Percentiles rank a stretch among this genome's conserved stretches.
phyloP scores from a whole-genome alignment of 2,797 vertebrate genomes.

The Epinephelus malabaricus region DNA sequence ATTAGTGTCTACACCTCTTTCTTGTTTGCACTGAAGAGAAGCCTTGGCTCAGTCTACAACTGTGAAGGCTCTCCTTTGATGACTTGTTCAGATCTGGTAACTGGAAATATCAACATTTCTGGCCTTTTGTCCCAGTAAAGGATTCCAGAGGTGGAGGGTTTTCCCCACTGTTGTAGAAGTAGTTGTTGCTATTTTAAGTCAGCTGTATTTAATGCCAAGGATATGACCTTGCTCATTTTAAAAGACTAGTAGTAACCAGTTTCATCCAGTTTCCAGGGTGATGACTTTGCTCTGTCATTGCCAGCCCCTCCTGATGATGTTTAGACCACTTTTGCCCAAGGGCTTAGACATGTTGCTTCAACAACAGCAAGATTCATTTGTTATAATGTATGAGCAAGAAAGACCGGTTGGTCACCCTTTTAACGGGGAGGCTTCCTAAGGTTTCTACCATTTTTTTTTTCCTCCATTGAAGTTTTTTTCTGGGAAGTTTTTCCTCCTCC shows the following conservation, averaged over 20 bases:
- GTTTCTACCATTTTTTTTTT: too few species aligned
- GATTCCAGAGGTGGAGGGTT: conserved; percentile 2
- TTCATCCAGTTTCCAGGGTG: not conserved
- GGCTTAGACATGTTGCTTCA: not conserved
- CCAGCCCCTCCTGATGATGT: not conserved
- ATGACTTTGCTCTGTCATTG: conserved; percentile 3
- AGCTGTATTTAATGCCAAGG: conserved; percentile 17
- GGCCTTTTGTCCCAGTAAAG: not conserved
- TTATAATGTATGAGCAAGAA: not conserved
- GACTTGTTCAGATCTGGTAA: conserved; percentile 12
- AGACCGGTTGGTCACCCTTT: not conserved
- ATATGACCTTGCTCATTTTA: conserved; percentile 28
- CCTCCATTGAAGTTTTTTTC: too few species aligned
- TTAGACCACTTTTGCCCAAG: not conserved
- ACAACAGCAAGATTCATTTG: conserved; percentile 14
- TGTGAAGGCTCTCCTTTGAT: not conserved
- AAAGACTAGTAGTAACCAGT: conserved; percentile 1
- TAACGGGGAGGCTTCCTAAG: not conserved
- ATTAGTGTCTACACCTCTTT: conserved; percentile 1
- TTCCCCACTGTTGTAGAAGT: not conserved
- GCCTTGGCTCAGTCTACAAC: not conserved
- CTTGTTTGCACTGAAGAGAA: conserved; percentile 11
- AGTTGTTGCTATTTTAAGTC: conserved; percentile 17
- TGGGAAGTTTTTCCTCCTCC: too few species aligned
- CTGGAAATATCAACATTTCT: conserved; percentile 3